These are phyloP conservation scores for Harlomillsia oculata DNA, from an alignment of 1,140 invertebrate genomes.

Conservation along the genomic window DNA sequence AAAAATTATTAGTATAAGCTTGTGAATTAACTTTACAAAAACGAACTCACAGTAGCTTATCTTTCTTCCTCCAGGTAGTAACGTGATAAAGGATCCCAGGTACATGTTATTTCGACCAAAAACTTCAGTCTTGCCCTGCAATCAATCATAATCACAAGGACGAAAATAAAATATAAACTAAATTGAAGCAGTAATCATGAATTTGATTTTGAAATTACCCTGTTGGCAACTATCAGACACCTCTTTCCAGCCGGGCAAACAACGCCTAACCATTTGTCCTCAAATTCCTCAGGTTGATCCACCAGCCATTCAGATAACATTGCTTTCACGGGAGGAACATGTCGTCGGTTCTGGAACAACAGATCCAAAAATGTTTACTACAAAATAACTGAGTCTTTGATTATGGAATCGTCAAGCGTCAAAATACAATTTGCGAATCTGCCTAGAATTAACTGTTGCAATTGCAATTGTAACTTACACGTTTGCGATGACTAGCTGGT, in stretches of 20 bases:
- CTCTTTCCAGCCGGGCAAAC: conserved; percentile 72
- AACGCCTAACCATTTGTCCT: conserved; percentile 67
- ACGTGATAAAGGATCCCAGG: conserved; percentile 51
- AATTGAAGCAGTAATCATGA: not conserved
- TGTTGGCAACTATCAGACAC: conserved; percentile 61
- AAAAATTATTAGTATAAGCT: not conserved
- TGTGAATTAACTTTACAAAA: not conserved
- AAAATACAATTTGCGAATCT: not conserved
- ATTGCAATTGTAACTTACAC: too few species aligned
- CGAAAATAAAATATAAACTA: not conserved
- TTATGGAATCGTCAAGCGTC: not conserved
- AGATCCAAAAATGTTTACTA: not conserved
- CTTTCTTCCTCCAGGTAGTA: conserved; percentile 63
- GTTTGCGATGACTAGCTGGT: too few species aligned
- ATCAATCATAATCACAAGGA: conserved; percentile 27
- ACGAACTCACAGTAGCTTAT: conserved; percentile 31
- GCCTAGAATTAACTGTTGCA: too few species aligned
- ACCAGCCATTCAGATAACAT: conserved; percentile 88
- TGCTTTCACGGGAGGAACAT: not conserved
- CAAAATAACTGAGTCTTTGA: not conserved
- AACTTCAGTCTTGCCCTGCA: conserved; percentile 59
- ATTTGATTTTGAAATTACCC: conserved; percentile 44
- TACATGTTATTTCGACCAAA: conserved; percentile 59
- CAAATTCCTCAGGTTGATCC: conserved; percentile 68
- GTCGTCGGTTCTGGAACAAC: conserved; percentile 2